Percentiles rank a stretch among this genome's conserved stretches.
Conservation (phyloP, 2,888 invertebrate species). For the Spicauda simplicius region DNA sequence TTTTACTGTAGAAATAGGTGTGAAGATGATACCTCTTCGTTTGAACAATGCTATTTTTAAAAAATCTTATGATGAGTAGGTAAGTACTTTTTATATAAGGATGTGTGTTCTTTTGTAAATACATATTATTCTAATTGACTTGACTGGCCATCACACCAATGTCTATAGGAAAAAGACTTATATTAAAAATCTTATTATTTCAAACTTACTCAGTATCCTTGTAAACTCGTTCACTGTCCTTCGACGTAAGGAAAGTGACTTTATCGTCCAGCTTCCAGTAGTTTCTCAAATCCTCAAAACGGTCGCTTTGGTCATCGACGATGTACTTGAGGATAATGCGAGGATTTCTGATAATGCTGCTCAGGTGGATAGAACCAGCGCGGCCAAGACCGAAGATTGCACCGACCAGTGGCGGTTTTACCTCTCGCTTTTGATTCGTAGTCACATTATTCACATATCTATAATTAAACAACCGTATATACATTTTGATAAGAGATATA, state of each 20-base stretch:
- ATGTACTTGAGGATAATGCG: slow-evolving; percentile 82
- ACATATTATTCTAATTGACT: too few relatives aligned
- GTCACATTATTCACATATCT: neutral
- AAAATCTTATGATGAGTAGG: too few relatives aligned
- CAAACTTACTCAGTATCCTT: slow-evolving; percentile 79
- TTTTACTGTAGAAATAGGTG: too few relatives aligned
- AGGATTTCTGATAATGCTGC: slow-evolving; percentile 73
- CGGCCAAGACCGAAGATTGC: slow-evolving; percentile 84
- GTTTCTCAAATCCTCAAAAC: slow-evolving; percentile 69
- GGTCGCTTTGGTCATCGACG: slow-evolving; percentile 79
- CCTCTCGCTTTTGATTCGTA: neutral
- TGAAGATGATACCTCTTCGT: too few relatives aligned
- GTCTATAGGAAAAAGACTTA: too few relatives aligned
- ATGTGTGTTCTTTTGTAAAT: too few relatives aligned
- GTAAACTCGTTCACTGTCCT: slow-evolving; percentile 75
- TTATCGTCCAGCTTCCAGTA: slow-evolving; percentile 79
- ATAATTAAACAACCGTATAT: neutral
- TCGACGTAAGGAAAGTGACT: slow-evolving; percentile 74
- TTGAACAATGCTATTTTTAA: too few relatives aligned
- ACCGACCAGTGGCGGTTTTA: neutral
- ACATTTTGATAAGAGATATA: too few relatives aligned
- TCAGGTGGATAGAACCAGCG: slow-evolving; percentile 86
- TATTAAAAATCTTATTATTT: too few relatives aligned
- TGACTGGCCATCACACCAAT: too few relatives aligned
- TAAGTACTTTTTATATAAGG: too few relatives aligned